Base-by-base conservation (phyloP, 2,888 invertebrate species). In the Tipula vernalis region DNA sequence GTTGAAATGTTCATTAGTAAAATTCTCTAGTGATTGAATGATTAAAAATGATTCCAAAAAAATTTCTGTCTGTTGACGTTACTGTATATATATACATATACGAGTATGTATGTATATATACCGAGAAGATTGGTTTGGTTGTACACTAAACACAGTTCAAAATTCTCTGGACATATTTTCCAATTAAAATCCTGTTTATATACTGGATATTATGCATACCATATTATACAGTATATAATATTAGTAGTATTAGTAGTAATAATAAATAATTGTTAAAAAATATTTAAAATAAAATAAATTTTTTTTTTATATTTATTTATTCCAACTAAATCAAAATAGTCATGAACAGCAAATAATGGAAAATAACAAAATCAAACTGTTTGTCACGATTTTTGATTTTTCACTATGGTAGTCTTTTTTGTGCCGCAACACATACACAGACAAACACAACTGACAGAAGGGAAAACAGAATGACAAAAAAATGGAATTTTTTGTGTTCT, bases 281-380 rank as follows among this genome's bases (percentile, higher is more conserved):
- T 71, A 86, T 86, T 84, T n/a, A 83, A 39, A 86, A 84, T 84
- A 39, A n/a, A 44, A 44, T 44, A 44, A 42, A 42, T 42, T 85
- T 36, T 85, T 36, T 85, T 42, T 28, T 15, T 18, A 3, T 85
- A 28, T 85, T 42, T 85, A 85, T 85, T 42, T 85, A 85, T 44
- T 85, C 42, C 85, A 85, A 85, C 85, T 85, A 85, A 85, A 42
- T 85, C 42, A 42, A 44, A 85, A 85, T 85, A 85, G 85, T 85
- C 85, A 85, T 85, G 85, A 42, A 85, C 85, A 85, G 85, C 44
- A 85, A 85, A 85, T 85, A 85, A 85, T 85, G 85, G 85, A 85
- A 85, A 85, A 85, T 85, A 85, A 85, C 85, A 85, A 41, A 85
- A 85, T n/a, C 42, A 85, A 85, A 85, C 85, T 28, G 85, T 42